A percentile compares a stretch with the other conserved stretches of the same genome.
Evolutionary conservation across 53 echinoderm and acorn worm genomes (phyloP).

Genomic region (Holothuria scabra): DNA sequence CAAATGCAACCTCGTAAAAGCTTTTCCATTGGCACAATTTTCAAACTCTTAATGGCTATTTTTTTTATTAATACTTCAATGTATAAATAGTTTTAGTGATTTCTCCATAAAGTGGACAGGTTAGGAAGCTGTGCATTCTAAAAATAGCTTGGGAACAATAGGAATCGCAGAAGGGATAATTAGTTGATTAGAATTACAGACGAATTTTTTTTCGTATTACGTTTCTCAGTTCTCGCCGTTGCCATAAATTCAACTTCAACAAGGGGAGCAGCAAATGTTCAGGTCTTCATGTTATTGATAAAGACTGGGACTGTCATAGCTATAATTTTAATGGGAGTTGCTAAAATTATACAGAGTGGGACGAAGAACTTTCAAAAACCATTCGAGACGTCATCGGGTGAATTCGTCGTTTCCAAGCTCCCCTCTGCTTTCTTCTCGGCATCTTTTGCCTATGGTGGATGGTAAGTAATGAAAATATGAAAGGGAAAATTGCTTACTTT

Average conservation of each 20-base stretch:
- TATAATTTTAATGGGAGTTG: background rate
- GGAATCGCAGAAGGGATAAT: too few relatives aligned
- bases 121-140: too few relatives aligned
- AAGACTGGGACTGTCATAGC: background rate
- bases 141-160: too few relatives aligned
- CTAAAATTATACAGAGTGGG: background rate
- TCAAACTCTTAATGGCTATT: too few relatives aligned
- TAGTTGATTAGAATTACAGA: too few relatives aligned
- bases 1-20: too few relatives aligned
- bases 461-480: background rate
- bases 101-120: too few relatives aligned
- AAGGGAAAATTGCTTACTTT: too few relatives aligned
- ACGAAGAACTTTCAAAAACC: background rate
- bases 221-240: background rate
- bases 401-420: background rate
- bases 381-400: background rate
- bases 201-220: background rate
- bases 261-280: background rate
- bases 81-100: too few relatives aligned
- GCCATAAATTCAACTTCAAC: conserved; percentile 13
- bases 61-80: too few relatives aligned
- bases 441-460: conserved; percentile 8
- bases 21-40: too few relatives aligned
- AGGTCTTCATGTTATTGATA: conserved; percentile 11
- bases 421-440: conserved; percentile 20